phyloP scores from a whole-genome alignment of 2,797 vertebrate genomes.

The Alosa sapidissima region DNA sequence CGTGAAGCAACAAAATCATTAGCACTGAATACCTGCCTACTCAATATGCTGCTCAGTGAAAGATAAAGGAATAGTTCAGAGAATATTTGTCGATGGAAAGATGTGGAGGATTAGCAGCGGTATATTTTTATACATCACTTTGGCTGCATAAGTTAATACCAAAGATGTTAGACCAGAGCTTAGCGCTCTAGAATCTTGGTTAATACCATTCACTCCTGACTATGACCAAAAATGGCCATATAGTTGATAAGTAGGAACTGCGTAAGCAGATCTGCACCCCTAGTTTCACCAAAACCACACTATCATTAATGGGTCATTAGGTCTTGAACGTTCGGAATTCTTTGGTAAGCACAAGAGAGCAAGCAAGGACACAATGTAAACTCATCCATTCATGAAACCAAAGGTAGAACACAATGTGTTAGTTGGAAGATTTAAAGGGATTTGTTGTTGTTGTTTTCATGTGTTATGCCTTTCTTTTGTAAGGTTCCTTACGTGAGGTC shows the following conservation, averaged over 20 bases:
- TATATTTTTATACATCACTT: neutral
- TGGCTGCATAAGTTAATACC: neutral
- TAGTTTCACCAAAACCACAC: neutral
- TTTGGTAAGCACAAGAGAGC: neutral
- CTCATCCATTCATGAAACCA: neutral
- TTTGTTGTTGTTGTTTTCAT: neutral
- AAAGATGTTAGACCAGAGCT: no score
- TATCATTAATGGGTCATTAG: neutral
- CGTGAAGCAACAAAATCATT: neutral
- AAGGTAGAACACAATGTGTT: neutral
- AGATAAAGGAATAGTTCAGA: neutral
- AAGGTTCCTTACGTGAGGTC: slow-evolving; percentile 41
- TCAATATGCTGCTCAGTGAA: neutral
- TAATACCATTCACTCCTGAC: neutral
- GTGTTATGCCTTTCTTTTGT: neutral
- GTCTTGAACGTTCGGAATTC: neutral
- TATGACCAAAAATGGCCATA: neutral
- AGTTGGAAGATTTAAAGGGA: neutral
- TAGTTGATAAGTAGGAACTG: neutral
- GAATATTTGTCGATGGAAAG: neutral
- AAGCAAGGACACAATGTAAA: neutral
- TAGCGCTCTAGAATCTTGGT: no score
- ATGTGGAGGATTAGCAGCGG: neutral
- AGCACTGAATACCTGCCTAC: neutral
- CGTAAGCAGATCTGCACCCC: neutral